phyloP scores from a whole-genome alignment of 1,140 invertebrate species.

The Drosophila nigromelanica region DNA sequence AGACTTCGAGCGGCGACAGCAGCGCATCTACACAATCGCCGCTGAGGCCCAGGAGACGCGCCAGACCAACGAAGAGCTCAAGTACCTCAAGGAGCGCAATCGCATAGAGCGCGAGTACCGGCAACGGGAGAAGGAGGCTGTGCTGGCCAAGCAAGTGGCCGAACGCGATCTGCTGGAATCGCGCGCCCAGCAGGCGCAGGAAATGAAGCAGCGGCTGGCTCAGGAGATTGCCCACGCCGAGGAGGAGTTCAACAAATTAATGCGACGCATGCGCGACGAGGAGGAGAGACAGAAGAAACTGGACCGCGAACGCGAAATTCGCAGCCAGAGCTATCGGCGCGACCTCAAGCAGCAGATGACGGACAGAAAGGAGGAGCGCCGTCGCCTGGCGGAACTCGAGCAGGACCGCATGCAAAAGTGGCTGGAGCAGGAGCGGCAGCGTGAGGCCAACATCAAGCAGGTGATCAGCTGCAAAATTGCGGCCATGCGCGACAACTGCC shows the following conservation, averaged over 20 bases:
- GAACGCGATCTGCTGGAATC: constrained; percentile 85
- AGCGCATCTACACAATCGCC: constrained; percentile 83
- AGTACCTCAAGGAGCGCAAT: constrained; percentile 85
- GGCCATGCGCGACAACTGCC: constrained; percentile 84
- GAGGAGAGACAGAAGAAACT: constrained; percentile 84
- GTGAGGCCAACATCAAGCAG: constrained; percentile 85
- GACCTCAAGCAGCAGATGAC: constrained; percentile 85
- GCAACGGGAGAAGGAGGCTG: constrained; percentile 85
- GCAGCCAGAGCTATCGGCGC: constrained; percentile 61
- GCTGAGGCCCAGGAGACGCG: constrained; percentile 81
- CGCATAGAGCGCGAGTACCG: constrained; percentile 86
- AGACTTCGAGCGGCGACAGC: constrained; percentile 84
- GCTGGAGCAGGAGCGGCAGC: constrained; percentile 85
- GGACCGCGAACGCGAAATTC: constrained; percentile 68
- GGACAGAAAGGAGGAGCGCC: constrained; percentile 86
- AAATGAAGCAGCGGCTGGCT: constrained; percentile 85
- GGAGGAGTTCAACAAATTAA: constrained; percentile 86
- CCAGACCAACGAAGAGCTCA: constrained; percentile 85
- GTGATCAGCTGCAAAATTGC: constrained; percentile 86
- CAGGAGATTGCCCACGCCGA: constrained; percentile 87
- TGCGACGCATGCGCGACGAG: constrained; percentile 84
- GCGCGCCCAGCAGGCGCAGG: constrained; percentile 84
- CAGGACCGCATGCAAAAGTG: constrained; percentile 86
- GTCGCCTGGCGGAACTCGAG: constrained; percentile 82
- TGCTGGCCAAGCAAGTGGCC: constrained; percentile 84